These are phyloP conservation scores for Cephus nigrinus DNA, from an alignment of 2,888 invertebrate species.

Conservation along the genomic window DNA sequence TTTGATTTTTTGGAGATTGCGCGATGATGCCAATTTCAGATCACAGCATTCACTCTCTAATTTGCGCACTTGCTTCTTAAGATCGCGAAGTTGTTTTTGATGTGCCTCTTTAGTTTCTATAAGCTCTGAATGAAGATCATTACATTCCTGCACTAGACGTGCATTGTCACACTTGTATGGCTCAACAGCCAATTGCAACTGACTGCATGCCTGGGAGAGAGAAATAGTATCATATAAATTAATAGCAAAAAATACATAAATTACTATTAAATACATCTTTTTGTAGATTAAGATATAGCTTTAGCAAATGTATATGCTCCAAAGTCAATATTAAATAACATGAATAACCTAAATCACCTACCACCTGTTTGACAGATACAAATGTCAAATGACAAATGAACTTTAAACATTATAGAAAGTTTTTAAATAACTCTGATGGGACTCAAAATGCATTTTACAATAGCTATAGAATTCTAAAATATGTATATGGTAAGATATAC, in stretches of 20 bases:
- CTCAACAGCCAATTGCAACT: constrained; percentile 77
- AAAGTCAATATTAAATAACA: neutral
- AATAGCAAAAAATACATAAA: neutral
- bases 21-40: constrained; percentile 70
- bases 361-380: neutral
- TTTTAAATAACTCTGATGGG: neutral
- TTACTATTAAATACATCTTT: neutral
- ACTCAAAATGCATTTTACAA: neutral
- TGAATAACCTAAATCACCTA: neutral
- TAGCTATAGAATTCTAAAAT: neutral
- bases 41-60: constrained; percentile 73
- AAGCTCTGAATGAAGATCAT: constrained; percentile 76
- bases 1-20: constrained; percentile 71
- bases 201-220: constrained; percentile 72
- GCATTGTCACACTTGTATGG: constrained; percentile 86
- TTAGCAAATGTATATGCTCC: neutral
- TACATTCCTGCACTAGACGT: constrained; percentile 80
- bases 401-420: neutral
- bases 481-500: constrained; percentile 13
- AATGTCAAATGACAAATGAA: constrained; percentile 1
- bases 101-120: constrained; percentile 76
- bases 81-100: constrained; percentile 69
- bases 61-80: constrained; percentile 67
- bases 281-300: neutral
- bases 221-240: neutral